These are phyloP conservation scores for Caenorhabditis sp. DNA, from an alignment of 2,888 invertebrate genomes.

Conservation along the genomic window DNA sequence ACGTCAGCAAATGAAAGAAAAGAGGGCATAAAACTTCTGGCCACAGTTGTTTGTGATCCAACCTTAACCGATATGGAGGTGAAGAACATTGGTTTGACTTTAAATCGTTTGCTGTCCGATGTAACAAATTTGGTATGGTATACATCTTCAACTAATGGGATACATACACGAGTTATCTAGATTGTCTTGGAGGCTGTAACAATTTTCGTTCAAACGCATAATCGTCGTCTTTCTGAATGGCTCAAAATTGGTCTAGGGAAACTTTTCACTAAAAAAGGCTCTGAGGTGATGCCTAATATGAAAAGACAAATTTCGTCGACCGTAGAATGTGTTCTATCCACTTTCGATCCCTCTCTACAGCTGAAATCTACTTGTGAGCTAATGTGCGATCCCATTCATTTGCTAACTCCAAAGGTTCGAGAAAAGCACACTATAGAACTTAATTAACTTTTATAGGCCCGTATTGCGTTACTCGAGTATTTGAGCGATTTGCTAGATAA, in stretches of 20 bases:
- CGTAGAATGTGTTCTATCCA: constrained; percentile 27
- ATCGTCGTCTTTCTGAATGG: constrained; percentile 45
- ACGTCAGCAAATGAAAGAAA: constrained; percentile 51
- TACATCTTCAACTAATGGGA: too few species aligned
- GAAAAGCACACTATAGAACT: not conserved
- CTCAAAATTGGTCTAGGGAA: constrained; percentile 47
- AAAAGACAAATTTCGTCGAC: constrained; percentile 47
- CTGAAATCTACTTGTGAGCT: constrained; percentile 36
- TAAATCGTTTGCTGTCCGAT: constrained; percentile 49
- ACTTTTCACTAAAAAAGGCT: constrained; percentile 49
- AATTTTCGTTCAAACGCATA: constrained; percentile 45
- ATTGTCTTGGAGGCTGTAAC: constrained; percentile 48
- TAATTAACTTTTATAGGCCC: constrained; percentile 1
- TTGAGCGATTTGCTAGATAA: constrained; percentile 39
- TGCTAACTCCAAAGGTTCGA: constrained; percentile 47
- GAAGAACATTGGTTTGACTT: constrained; percentile 39
- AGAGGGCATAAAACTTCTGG: constrained; percentile 52
- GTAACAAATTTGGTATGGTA: constrained; percentile 30
- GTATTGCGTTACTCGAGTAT: constrained; percentile 52
- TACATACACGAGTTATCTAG: too few species aligned
- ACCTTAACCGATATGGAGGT: constrained; percentile 44
- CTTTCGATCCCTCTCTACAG: constrained; percentile 47
- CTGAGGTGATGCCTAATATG: constrained; percentile 33
- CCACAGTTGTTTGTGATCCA: constrained; percentile 39
- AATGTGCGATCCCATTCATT: constrained; percentile 53